Evolutionary conservation across 2,888 invertebrate species (phyloP), one percentile per base, ranked within the genome.

Genomic region (Neria commutata): DNA sequence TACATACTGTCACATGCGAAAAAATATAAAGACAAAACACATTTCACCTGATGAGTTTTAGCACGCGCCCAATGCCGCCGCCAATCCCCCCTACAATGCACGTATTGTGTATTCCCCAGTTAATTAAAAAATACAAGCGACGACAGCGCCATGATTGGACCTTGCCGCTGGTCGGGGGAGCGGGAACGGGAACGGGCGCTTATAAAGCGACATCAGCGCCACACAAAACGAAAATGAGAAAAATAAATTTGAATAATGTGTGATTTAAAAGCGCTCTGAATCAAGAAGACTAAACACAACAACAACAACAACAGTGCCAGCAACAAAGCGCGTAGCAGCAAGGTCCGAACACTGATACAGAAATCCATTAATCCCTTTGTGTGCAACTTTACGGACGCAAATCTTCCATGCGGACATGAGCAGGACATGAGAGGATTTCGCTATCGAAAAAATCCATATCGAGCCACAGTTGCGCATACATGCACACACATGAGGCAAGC

Each of bases 331-430:
- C 26, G 16, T 17, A 23, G 34, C 33, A 29, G 47, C 53, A 50
- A 29, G 26, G 46, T 55, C 29, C 11, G 42, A 19, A 42, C 17
- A 42, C 52, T 53, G 48, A 52, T 33, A 42, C 57, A 67, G 64
- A 70, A 72, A 74, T 78, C 76, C 79, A 77, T 77, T 77, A 77
- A 79, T 77, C 79, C 67, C 76, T 77, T 77, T 70, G 69, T 69
- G 68, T 66, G 68, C 68, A 71, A 74, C 72, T 74, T 74, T 71
- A 71, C 71, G 75, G n/a, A n/a, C 67, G 72, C 70, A 77, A 78
- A 77, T 77, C 78, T 79, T 74, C 79, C 66, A 73, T 69, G 74
- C 71, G 78, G 70, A 75, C 74, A 75, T 66, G 73, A 61, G n/a
- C n/a, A 67, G 69, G 68, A 75, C 70, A 70, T 68, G 72, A 70